phyloP scores from a whole-genome alignment of 2,113 vertebrate species.

The Orycteropus afer region DNA sequence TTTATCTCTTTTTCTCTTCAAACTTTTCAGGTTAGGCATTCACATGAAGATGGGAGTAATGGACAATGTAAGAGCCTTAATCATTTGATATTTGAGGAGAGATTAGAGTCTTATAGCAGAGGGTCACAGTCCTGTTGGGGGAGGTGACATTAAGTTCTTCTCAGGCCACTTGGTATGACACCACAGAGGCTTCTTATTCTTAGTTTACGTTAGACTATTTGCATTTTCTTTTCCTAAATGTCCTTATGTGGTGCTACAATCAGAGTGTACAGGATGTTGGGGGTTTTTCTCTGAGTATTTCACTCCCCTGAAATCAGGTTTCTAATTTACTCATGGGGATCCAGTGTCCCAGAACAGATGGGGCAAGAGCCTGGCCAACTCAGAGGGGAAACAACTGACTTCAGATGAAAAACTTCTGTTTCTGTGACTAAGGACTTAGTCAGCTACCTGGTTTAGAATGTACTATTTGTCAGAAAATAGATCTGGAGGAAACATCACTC shows the following conservation, averaged over 20 bases:
- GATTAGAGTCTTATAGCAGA: slow-evolving; percentile 30
- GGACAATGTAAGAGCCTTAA: background rate
- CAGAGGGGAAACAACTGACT: slow-evolving; percentile 53
- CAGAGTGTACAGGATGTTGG: slow-evolving; percentile 49
- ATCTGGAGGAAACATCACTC: slow-evolving; percentile 78
- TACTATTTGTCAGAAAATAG: slow-evolving; percentile 76
- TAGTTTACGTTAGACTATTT: slow-evolving; percentile 64
- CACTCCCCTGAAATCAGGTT: slow-evolving; percentile 40
- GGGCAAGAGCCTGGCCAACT: slow-evolving; percentile 8
- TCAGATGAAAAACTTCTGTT: slow-evolving; percentile 83
- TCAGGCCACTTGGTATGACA: slow-evolving; percentile 13
- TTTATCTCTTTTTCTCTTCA: background rate
- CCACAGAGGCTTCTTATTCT: slow-evolving; percentile 31
- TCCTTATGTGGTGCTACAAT: slow-evolving; percentile 3
- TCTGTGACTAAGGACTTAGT: slow-evolving; percentile 86
- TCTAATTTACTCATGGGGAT: slow-evolving; percentile 65
- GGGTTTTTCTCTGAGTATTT: slow-evolving; percentile 62
- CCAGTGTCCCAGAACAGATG: slow-evolving; percentile 39
- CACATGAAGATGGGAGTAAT: slow-evolving; percentile 36
- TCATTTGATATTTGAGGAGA: slow-evolving; percentile 51
- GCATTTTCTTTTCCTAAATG: slow-evolving; percentile 64
- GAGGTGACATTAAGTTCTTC: slow-evolving; percentile 50
- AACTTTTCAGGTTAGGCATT: background rate
- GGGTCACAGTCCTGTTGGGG: background rate
- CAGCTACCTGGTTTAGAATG: slow-evolving; percentile 83